A percentile compares a stretch with the other conserved stretches of the same genome.
phyloP scores from a whole-genome alignment of 2,113 vertebrate species.

The Ceyx cyanopectus region DNA sequence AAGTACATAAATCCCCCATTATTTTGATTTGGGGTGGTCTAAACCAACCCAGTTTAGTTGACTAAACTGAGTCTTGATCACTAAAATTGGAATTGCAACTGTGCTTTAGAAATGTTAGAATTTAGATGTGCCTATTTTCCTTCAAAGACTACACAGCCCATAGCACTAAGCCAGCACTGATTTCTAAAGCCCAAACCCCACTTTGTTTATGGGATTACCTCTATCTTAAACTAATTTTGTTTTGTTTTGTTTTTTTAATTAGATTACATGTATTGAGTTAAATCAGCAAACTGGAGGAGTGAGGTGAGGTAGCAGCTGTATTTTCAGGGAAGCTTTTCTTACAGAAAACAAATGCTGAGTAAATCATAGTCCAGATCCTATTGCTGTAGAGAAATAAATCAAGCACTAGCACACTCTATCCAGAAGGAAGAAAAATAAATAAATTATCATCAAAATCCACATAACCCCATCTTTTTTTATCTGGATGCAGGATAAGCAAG shows the following conservation, averaged over 20 bases:
- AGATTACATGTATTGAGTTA: background rate
- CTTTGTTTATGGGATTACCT: background rate
- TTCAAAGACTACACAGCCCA: background rate
- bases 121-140: background rate
- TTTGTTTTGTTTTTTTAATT: background rate
- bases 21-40: background rate
- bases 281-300: background rate
- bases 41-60: background rate
- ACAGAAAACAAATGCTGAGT: background rate
- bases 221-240: background rate
- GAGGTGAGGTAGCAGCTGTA: background rate
- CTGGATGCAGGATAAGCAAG: background rate
- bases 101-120: background rate
- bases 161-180: background rate
- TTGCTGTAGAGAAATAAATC: background rate
- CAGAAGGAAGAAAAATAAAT: background rate
- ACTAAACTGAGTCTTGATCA: background rate
- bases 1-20: background rate
- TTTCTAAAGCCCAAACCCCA: background rate
- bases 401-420: too few relatives aligned
- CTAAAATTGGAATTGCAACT: rapidly evolving
- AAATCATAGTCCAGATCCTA: background rate
- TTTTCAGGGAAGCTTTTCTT: background rate
- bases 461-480: background rate
- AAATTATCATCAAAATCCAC: background rate